Base-by-base conservation (phyloP, 1,140 invertebrate species). In the Melipona quadrifasciata region DNA sequence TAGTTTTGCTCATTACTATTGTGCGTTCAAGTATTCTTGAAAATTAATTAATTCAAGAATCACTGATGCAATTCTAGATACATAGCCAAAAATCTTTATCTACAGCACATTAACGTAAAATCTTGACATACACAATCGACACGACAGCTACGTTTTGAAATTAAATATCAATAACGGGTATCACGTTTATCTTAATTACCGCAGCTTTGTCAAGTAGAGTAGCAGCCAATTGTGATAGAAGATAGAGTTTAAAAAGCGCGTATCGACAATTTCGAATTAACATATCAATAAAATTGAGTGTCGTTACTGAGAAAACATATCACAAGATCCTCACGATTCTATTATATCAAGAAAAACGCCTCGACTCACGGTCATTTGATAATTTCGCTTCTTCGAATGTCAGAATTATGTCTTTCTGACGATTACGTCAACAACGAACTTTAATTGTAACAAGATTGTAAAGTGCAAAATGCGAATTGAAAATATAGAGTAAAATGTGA, bases 101-200 rank as follows among this genome's bases (percentile, higher is more conserved):
- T 21, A 1, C 4, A 47, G 8, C 24, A 12, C 24, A 34, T 80
- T 53, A n/a, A n/a, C 24, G 2, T 2, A 16, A 21, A 2, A 58
- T 47, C 31, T 58, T 24, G 19, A 72, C 34, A 27, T 31, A 39
- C n/a, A 21, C 8, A 24, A 58, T 34, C 34, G 17, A 19, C 27
- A 51, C 14, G 27, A 34, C 53, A 51, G 24, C 57, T 64, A 64
- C 19, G 57, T 53, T 53, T 81, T 27, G 57, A 81, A 73, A 53
- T 34, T 71, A 21, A 64, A 65, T 51, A 34, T 58, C 5, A 61
- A n/a, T n/a, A 34, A 70, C 16, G 4, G 2, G 24, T 24, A 70
- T 70, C 27, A 10, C n/a, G 27, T 24, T 64, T 81, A 81, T 81
- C 79, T 81, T 47, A 73, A 81, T 64, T 51, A 6, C 27, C 24